Percentiles rank a stretch among this genome's conserved stretches.
Conservation (phyloP, 2,888 invertebrate species). For the Morpho achilles region DNA sequence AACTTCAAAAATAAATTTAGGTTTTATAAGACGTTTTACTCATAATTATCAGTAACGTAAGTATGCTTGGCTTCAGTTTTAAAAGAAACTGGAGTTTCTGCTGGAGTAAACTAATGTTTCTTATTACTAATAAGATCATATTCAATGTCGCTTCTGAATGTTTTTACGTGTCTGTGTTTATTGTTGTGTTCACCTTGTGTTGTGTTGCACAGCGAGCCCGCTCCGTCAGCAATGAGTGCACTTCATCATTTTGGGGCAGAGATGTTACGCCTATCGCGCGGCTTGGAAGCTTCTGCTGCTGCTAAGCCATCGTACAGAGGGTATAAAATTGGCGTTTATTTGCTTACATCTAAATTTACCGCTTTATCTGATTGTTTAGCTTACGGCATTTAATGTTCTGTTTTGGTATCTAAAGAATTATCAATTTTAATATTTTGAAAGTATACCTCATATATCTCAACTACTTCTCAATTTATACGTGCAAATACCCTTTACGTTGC, state of each 20-base stretch:
- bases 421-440: neutral
- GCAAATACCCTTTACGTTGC: slow-evolving; percentile 17
- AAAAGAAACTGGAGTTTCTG: too few relatives aligned
- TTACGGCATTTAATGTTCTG: neutral
- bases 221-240: slow-evolving; percentile 90
- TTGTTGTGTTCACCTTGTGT: slow-evolving; percentile 27
- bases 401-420: neutral
- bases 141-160: slow-evolving; percentile 22
- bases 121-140: neutral
- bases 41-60: too few relatives aligned
- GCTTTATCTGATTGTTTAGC: slow-evolving; percentile 13
- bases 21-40: too few relatives aligned
- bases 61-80: too few relatives aligned
- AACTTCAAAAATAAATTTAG: too few relatives aligned
- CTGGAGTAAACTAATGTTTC: too few relatives aligned
- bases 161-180: slow-evolving; percentile 37
- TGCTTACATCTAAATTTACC: slow-evolving; percentile 32
- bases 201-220: slow-evolving; percentile 83
- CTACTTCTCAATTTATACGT: slow-evolving; percentile 11
- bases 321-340: slow-evolving; percentile 67
- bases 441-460: neutral
- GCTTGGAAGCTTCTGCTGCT: slow-evolving; percentile 85
- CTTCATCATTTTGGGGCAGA: slow-evolving; percentile 92
- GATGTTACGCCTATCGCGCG: slow-evolving; percentile 90
- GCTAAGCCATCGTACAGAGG: slow-evolving; percentile 70